Evolutionary conservation across 2,113 vertebrate genomes (phyloP).

Genomic region (Mola mola): DNA sequence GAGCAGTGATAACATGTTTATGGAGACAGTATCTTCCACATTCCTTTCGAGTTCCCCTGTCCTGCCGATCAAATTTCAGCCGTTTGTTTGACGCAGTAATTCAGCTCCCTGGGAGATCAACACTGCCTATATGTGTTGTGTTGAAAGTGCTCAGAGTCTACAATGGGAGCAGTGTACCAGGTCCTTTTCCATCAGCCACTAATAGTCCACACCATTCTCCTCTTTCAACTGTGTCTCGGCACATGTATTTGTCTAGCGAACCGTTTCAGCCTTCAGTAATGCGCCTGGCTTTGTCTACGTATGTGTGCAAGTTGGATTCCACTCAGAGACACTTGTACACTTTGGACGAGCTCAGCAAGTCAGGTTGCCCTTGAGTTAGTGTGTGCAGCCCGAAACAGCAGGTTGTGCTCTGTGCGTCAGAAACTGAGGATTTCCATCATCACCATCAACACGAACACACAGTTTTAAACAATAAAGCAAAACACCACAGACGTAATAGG

Average conservation of each 20-base stretch:
- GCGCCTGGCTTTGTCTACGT: neutral
- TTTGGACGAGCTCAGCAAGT: too few species aligned
- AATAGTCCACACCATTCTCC: slow-evolving; percentile 11
- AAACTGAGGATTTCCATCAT: too few species aligned
- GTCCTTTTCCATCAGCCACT: slow-evolving; percentile 21
- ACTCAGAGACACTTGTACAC: too few species aligned
- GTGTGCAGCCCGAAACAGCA: too few species aligned
- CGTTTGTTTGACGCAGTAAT: neutral
- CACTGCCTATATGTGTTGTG: slow-evolving; percentile 3
- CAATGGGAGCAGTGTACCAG: slow-evolving; percentile 4
- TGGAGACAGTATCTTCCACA: slow-evolving; percentile 23
- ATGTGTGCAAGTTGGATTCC: slow-evolving; percentile 1
- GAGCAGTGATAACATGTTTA: too few species aligned
- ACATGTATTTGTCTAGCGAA: too few species aligned
- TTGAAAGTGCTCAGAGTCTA: slow-evolving; percentile 3
- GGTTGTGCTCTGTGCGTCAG: too few species aligned
- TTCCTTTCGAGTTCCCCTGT: slow-evolving; percentile 4
- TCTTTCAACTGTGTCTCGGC: slow-evolving; percentile 2
- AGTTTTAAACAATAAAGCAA: too few species aligned
- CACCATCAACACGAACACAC: too few species aligned
- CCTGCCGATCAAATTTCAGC: too few species aligned
- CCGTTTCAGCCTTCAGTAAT: slow-evolving; percentile 27
- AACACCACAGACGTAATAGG: neutral
- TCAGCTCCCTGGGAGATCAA: slow-evolving; percentile 16
- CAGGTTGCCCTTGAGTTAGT: too few species aligned